Evolutionary conservation across 2,797 vertebrate genomes (phyloP).

Genomic region (Lepus oiostolus): DNA sequence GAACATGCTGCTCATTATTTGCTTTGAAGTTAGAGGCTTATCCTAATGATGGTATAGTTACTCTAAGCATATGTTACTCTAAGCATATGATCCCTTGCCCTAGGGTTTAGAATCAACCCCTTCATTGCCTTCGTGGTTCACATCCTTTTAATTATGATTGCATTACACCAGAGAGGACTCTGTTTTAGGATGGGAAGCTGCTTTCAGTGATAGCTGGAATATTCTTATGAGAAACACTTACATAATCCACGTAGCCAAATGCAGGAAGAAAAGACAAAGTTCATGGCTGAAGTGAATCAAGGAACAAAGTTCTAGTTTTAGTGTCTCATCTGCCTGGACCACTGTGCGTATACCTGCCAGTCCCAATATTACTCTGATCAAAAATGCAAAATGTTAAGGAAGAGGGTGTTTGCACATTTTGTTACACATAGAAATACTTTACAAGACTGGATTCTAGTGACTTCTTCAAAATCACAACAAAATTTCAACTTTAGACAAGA

Average conservation of each 20-base stretch:
- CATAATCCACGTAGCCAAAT: constrained; percentile 81
- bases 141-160: constrained; percentile 90
- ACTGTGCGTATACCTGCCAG: background rate
- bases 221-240: constrained; percentile 90
- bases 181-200: constrained; percentile 92
- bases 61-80: constrained; percentile 90
- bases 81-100: constrained; percentile 91
- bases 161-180: constrained; percentile 91
- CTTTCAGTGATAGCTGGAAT: constrained; percentile 90
- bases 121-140: constrained; percentile 91
- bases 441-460: background rate
- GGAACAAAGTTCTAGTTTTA: constrained; percentile 69
- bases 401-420: background rate
- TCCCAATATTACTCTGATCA: background rate
- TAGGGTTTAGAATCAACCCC: constrained; percentile 92
- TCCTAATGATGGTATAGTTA: constrained; percentile 94
- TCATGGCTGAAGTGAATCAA: background rate
- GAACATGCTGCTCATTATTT: constrained; percentile 87
- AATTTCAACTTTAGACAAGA: background rate
- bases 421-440: background rate
- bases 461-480: background rate
- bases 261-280: constrained; percentile 59
- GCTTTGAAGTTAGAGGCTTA: constrained; percentile 91
- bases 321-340: background rate
- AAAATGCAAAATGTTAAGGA: constrained; percentile 6